Base-by-base conservation (phyloP, 2,888 invertebrate genomes). In the Torymus aiolomorphi region DNA sequence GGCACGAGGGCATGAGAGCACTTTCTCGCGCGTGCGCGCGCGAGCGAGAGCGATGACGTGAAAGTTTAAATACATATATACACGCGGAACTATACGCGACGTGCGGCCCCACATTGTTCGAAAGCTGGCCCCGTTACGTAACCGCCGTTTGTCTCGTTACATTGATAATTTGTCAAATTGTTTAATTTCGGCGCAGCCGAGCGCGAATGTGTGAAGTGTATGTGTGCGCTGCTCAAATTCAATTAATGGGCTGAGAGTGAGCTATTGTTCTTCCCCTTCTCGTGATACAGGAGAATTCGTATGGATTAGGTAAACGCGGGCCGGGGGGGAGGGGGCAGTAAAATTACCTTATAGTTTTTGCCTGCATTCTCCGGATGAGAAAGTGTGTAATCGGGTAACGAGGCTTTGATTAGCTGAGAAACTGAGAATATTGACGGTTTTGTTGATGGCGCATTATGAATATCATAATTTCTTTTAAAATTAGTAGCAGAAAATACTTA, bases 301-400 rank as follows among this genome's bases (percentile, higher is more conserved):
- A 42, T 42, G 42, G 42, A 42, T 42, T 42, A 42, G 42, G 42
- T 42, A 42, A 42, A 42, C 8, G 42, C 4, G 8, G 42, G 5
- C 8, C 8, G 42, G 31, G 24, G 8, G 42, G 5, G 0, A 8
- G 42, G 14, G 42, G 31, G 31, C 52, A 13, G 49, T 59, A 14
- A 54, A 54, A 56, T 31, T 13, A 20, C 42, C 61, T 59, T 31
- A 52, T 63, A 8, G 16, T 63, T 73, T 73, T 73, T 56, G 63
- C 42, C 63, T 4, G 18, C 73, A 63, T 63, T 54, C 73, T 63
- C 56, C 1, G 42, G 42, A 42, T 42, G 42, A 42, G 11, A 70
- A 57, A 56, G 69, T 42, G n/a, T 42, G 42, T 42, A 42, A 42
- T 42, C 42, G 42, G 42, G 42, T 57, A 57, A 57, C 57, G 56